A percentile compares a stretch with the other conserved stretches of the same genome.
Evolutionary conservation across 2,888 invertebrate genomes (phyloP).

Genomic region (Morpho achilles): DNA sequence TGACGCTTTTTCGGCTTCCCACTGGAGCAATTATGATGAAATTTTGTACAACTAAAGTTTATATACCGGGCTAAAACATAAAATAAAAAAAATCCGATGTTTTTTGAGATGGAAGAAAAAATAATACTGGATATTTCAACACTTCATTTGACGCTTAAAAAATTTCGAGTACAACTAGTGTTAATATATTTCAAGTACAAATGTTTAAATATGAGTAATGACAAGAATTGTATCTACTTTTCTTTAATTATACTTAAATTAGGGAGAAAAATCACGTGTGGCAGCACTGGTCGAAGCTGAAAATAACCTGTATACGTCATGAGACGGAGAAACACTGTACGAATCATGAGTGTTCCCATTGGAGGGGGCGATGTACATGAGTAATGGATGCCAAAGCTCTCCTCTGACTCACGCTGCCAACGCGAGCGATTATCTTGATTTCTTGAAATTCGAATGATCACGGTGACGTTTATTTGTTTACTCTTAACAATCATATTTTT

Average conservation of each 20-base stretch:
- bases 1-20: too few relatives aligned
- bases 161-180: too few relatives aligned
- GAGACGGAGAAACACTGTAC: slow-evolving; percentile 45
- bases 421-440: slow-evolving; percentile 19
- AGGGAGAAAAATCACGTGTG: slow-evolving; percentile 22
- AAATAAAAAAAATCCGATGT: too few relatives aligned
- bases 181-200: too few relatives aligned
- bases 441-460: slow-evolving; percentile 8
- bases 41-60: too few relatives aligned
- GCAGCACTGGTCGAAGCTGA: slow-evolving; percentile 30
- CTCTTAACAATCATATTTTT: slow-evolving; percentile 5
- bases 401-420: slow-evolving; percentile 40
- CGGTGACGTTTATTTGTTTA: slow-evolving; percentile 16
- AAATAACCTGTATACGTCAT: slow-evolving; percentile 68
- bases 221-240: too few relatives aligned
- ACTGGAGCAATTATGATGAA: too few relatives aligned
- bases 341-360: slow-evolving; percentile 51
- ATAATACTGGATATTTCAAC: too few relatives aligned
- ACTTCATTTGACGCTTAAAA: too few relatives aligned
- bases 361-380: slow-evolving; percentile 61
- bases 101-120: too few relatives aligned
- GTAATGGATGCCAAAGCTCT: slow-evolving; percentile 63
- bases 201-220: too few relatives aligned
- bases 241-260: not conserved
- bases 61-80: too few relatives aligned